Conservation (phyloP, 1,140 invertebrate genomes). For the Venturia canescens region DNA sequence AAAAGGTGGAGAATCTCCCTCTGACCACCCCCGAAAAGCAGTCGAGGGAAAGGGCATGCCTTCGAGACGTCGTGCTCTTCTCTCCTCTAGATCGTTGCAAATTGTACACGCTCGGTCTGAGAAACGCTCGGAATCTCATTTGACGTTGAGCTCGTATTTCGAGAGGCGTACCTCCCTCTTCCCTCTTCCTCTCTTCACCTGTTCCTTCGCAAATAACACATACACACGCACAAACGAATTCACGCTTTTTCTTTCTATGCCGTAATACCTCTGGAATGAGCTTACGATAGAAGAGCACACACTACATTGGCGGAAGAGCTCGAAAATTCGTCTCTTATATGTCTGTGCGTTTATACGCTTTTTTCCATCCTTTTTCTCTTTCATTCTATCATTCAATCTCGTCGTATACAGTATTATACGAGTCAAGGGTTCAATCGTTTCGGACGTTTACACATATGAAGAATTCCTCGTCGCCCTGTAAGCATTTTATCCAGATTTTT, state of each 20-base stretch:
- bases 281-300: background rate
- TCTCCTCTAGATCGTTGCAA: conserved; percentile 46
- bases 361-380: background rate
- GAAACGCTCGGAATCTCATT: conserved; percentile 56
- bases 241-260: background rate
- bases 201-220: background rate
- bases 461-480: too few species aligned
- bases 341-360: too few species aligned
- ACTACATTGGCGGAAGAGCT: background rate
- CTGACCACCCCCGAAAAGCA: background rate
- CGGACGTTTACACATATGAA: too few species aligned
- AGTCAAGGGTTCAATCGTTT: too few species aligned
- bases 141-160: conserved; percentile 56
- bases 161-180: background rate
- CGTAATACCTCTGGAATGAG: conserved; percentile 10
- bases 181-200: background rate
- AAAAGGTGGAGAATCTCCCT: conserved; percentile 24
- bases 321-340: too few species aligned
- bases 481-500: too few species aligned
- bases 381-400: background rate
- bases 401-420: too few species aligned
- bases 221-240: background rate
- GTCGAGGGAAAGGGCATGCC: background rate
- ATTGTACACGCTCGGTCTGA: conserved; percentile 54
- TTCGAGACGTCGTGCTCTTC: background rate